Percentiles rank a stretch among this genome's conserved stretches.
Evolutionary conservation across 2,888 invertebrate genomes (phyloP).

Genomic region (Ichneumon xanthorius): DNA sequence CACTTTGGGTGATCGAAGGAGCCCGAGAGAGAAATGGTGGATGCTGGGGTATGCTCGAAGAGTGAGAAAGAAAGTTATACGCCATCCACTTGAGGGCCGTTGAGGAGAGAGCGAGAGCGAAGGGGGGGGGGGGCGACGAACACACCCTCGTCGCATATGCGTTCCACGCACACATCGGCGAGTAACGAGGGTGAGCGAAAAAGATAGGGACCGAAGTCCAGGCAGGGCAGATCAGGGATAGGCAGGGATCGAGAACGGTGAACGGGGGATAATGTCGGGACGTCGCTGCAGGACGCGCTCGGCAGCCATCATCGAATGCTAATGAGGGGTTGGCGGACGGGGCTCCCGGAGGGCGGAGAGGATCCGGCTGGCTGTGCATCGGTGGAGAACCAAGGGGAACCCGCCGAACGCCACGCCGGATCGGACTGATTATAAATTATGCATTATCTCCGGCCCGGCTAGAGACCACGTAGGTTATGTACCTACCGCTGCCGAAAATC

Average conservation of each 20-base stretch:
- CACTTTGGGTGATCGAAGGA: constrained; percentile 59
- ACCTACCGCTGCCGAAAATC: constrained; percentile 63
- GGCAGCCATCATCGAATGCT: constrained; percentile 85
- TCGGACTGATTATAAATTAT: constrained; percentile 85
- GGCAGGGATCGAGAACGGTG: constrained; percentile 54
- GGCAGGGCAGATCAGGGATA: constrained; percentile 36
- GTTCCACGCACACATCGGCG: constrained; percentile 36
- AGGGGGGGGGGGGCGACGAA: constrained; percentile 11
- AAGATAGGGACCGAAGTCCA: constrained; percentile 39
- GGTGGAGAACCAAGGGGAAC: constrained; percentile 64
- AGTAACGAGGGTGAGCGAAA: constrained; percentile 53
- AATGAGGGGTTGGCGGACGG: constrained; percentile 83
- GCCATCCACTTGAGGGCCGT: constrained; percentile 41
- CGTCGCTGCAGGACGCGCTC: constrained; percentile 80
- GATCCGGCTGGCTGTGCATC: constrained; percentile 74
- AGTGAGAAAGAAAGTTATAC: constrained; percentile 51
- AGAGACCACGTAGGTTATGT: constrained; percentile 49
- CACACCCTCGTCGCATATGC: constrained; percentile 48
- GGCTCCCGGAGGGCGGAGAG: constrained; percentile 68
- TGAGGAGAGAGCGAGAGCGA: constrained; percentile 15
- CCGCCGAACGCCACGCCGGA: constrained; percentile 74
- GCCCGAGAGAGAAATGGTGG: constrained; percentile 53
- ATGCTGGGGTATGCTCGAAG: constrained; percentile 23
- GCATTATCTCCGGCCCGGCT: constrained; percentile 76
- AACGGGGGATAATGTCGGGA: constrained; percentile 80